Percentiles rank a stretch among this genome's conserved stretches.
Evolutionary conservation across 1,140 invertebrate genomes (phyloP).

Genomic region (Ostrea denselamellosa): DNA sequence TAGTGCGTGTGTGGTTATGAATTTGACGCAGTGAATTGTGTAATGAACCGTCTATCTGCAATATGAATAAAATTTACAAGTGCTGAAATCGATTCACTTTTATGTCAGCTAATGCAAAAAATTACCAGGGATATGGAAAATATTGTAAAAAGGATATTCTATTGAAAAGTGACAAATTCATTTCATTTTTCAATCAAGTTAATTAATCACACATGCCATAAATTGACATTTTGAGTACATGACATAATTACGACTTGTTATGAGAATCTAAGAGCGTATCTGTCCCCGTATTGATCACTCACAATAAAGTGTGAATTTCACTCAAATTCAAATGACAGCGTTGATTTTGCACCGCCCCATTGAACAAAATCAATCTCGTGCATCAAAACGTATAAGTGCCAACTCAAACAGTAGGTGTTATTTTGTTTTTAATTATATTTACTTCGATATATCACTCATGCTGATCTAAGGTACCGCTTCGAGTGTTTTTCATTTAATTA

Average conservation of each 20-base stretch:
- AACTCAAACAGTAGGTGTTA: not conserved
- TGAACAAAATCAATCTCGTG: constrained; percentile 18
- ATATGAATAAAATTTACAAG: constrained; percentile 13
- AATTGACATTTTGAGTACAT: constrained; percentile 14
- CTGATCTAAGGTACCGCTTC: not conserved
- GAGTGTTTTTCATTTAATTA: constrained; percentile 1
- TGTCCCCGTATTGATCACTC: not conserved
- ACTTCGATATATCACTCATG: not conserved
- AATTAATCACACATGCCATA: not conserved
- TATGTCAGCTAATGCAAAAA: not conserved
- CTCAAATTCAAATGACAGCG: not conserved
- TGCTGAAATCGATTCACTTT: constrained; percentile 1
- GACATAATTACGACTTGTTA: not conserved
- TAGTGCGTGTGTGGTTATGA: not conserved
- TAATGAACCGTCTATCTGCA: constrained; percentile 10
- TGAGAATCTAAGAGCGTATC: not conserved
- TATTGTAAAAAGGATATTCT: not conserved
- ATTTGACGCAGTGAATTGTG: constrained; percentile 14
- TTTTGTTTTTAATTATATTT: not conserved
- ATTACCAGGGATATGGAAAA: not conserved
- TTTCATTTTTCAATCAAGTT: not conserved
- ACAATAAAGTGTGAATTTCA: constrained; percentile 9
- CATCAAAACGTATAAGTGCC: not conserved
- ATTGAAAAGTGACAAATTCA: not conserved
- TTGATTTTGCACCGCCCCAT: constrained; percentile 17